Evolutionary conservation across 1,140 invertebrate species (phyloP), one percentile per base, ranked within the genome.

Genomic region (Drosophila rhopaloa): DNA sequence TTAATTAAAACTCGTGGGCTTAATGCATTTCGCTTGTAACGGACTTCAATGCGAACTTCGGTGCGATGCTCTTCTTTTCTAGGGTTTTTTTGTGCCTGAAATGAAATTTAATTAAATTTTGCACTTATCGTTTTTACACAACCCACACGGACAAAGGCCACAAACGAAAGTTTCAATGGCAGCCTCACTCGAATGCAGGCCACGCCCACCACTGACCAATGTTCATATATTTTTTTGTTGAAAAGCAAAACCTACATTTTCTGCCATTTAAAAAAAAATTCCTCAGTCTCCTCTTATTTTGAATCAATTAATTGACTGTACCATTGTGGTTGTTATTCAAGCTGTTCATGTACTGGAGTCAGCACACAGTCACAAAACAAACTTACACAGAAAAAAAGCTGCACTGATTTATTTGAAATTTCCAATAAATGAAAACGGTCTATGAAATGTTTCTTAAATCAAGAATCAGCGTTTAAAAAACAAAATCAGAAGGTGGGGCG

Each of bases 11-110:
- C 79, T 76, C 74, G 47, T 56, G 62, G 63, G 82, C 74, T 81
- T 85, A 85, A 85, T 88, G 82, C 83, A 85, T 76, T 85, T 85
- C 82, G 58, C 82, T 66, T 85, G 83, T 85, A 82, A 82, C 68
- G 40, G 27, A 58, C 65, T 53, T 70, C 53, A 55, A 24, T 55
- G 35, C 67, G 14, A 24, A 14, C 38, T 14, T 9, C 44, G 53
- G 27, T 35, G 16, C 24, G 44, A 40, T 43, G 56, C 48, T 14
- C 14, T 11, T 11, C 43, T 43, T 40, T 19, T 46, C 41, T 55
- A 35, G 13, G 13, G 16, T 44, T 53, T 58, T 46, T 55, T 13
- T 56, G 19, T 54, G 47, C 51, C 63, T 50, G 53, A 66, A 78
- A 75, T 51, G 59, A 79, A 85, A 85, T 85, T 86, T 82, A 85